Percentiles rank a stretch among this genome's conserved stretches.
phyloP scores from a whole-genome alignment of 2,113 vertebrate genomes.

The Alosa alosa region DNA sequence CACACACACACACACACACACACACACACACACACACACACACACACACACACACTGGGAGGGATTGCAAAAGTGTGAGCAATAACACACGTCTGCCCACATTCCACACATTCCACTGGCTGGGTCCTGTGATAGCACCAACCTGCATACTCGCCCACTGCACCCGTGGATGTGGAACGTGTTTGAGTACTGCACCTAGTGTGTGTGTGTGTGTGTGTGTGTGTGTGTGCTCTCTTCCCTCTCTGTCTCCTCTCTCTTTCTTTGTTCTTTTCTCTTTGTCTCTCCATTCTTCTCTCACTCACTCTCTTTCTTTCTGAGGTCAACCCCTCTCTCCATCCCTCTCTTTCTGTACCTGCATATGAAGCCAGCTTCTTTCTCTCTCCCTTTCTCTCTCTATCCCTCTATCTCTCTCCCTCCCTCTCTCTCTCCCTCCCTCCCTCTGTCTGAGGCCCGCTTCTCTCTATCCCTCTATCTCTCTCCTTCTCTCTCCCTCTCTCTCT shows the following conservation, averaged over 20 bases:
- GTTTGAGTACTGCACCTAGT: too few relatives aligned
- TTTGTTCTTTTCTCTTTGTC: neutral
- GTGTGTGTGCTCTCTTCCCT: neutral
- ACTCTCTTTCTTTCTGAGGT: too few relatives aligned
- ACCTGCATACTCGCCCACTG: too few relatives aligned
- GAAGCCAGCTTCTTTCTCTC: neutral
- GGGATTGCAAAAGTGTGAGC: too few relatives aligned
- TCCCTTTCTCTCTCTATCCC: neutral
- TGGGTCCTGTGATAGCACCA: too few relatives aligned
- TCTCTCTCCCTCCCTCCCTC: neutral
- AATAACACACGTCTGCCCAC: too few relatives aligned
- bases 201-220: too few relatives aligned
- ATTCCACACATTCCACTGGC: too few relatives aligned
- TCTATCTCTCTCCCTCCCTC: neutral
- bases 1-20: neutral
- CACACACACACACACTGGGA: neutral
- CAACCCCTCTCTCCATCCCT: neutral
- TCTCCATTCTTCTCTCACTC: neutral
- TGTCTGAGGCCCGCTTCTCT: too few relatives aligned
- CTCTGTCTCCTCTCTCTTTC: neutral
- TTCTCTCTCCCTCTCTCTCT: too few relatives aligned
- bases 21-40: slow-evolving; percentile 19
- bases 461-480: neutral
- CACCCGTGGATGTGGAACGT: too few relatives aligned
- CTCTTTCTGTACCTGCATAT: neutral